Evolutionary conservation across 2,113 vertebrate genomes (phyloP), one percentile per base, ranked within the genome.

Genomic region (Notiomystis cincta): DNA sequence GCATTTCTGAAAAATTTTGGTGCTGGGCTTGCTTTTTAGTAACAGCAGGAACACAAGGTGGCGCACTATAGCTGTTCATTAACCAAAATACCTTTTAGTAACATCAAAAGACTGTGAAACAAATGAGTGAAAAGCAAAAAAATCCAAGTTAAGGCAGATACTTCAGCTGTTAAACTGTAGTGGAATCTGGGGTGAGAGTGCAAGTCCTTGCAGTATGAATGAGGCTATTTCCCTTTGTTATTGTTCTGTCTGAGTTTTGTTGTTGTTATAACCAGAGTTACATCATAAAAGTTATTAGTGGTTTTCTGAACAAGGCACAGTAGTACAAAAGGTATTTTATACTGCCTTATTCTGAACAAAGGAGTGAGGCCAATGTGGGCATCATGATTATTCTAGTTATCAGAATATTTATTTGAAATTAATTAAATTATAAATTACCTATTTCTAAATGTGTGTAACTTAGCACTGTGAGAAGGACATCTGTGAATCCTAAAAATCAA

Each of bases 41-140:
- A 23, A 54, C 50, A 16, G 7, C n/a, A 53, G 3, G 30, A 93
- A 95, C 98, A 98, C 97, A 96, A 97, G 98, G 97, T 98, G 98
- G 98, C 97, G 96, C 89, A 96, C 92, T 57, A 22, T 78, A 66
- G 90, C 80, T 97, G 69, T 91, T 93, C 82, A 95, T 92, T 87
- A 88, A 15, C 92, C 83, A 64, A 92, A 89, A 30, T 50, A 28
- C 58, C 79, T 58, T 83, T 37, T 50, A 11, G 31, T 82, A 42
- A 20, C 10, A 48, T 58, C 25, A 38, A 70, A 95, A 88, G 31
- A 33, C 81, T 66, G 75, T 89, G 66, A 89, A 94, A 42, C 70
- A 95, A 91, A 91, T 20, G 53, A 60, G 53, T 38, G 76, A 81
- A 86, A 90, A 80, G 90, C 58, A 56, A 69, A 93, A 75, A 87